Percentiles rank a stretch among this genome's conserved stretches.
Evolutionary conservation across 1,140 invertebrate genomes (phyloP).

Genomic region (Eriosoma lanigerum): DNA sequence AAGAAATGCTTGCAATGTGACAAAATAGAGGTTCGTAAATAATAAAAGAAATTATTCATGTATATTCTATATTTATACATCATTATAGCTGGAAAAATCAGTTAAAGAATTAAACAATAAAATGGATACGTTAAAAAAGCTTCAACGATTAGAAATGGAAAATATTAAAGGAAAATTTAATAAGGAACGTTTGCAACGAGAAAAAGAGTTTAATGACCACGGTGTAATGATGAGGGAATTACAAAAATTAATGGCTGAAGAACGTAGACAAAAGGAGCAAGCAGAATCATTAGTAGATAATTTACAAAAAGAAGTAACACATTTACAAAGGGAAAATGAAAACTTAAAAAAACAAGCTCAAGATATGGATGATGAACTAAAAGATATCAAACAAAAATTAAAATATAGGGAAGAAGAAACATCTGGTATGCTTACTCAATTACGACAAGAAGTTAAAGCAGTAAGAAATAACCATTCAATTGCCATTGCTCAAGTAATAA

Average conservation of each 20-base stretch:
- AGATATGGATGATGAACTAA: slow-evolving; percentile 67
- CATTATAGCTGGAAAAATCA: slow-evolving; percentile 65
- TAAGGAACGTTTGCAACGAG: slow-evolving; percentile 49
- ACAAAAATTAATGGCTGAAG: slow-evolving; percentile 66
- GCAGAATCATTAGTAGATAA: slow-evolving; percentile 64
- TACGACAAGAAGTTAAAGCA: slow-evolving; percentile 71
- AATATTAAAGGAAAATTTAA: slow-evolving; percentile 51
- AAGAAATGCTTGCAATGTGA: not conserved
- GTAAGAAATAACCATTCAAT: slow-evolving; percentile 71
- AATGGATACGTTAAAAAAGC: slow-evolving; percentile 50
- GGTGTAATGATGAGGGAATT: slow-evolving; percentile 70
- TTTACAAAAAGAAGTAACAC: slow-evolving; percentile 58
- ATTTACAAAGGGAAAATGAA: slow-evolving; percentile 60
- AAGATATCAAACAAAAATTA: slow-evolving; percentile 66
- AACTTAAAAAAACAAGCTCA: slow-evolving; percentile 63
- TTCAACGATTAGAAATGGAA: slow-evolving; percentile 50
- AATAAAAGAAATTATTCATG: not conserved
- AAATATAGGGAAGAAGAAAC: slow-evolving; percentile 67
- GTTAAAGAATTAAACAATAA: slow-evolving; percentile 62
- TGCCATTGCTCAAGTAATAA: slow-evolving; percentile 66
- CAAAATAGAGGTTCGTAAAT: slow-evolving; percentile 27
- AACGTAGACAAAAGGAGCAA: slow-evolving; percentile 65
- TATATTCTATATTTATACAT: not conserved
- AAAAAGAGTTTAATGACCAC: slow-evolving; percentile 63
- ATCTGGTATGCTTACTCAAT: slow-evolving; percentile 65